A percentile compares a stretch with the other conserved stretches of the same genome.
Conservation (phyloP, 23 tunicate species). For the Oikopleura vanhoeffeni region DNA sequence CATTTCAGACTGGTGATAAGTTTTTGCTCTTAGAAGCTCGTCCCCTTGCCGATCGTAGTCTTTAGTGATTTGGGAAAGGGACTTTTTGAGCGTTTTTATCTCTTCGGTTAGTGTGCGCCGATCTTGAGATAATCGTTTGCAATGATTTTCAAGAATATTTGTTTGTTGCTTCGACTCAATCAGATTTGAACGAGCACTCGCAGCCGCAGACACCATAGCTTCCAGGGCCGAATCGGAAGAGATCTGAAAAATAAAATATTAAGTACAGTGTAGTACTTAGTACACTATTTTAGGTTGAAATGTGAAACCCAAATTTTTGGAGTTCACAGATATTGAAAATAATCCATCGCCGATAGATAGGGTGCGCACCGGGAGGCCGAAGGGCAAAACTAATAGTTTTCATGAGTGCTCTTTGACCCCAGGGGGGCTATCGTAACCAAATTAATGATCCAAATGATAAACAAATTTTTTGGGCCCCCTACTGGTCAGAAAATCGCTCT, state of each 20-base stretch:
- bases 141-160: background rate
- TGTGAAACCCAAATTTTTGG: no score
- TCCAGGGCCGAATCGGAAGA: conserved; percentile 13
- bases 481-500: no score
- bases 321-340: no score
- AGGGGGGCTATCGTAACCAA: no score
- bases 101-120: background rate
- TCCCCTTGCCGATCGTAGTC: background rate
- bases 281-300: no score
- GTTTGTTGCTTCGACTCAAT: conserved; percentile 8
- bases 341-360: no score
- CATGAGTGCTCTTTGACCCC: no score
- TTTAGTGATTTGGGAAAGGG: background rate
- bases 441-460: no score
- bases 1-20: background rate
- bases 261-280: no score
- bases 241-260: background rate
- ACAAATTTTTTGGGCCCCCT: no score
- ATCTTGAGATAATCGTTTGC: background rate
- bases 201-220: conserved; percentile 8
- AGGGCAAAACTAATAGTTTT: no score
- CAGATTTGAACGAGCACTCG: background rate
- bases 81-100: background rate
- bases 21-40: background rate
- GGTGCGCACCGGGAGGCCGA: no score